phyloP scores from a whole-genome alignment of 2,888 invertebrate genomes.

The Tinea trinotella region DNA sequence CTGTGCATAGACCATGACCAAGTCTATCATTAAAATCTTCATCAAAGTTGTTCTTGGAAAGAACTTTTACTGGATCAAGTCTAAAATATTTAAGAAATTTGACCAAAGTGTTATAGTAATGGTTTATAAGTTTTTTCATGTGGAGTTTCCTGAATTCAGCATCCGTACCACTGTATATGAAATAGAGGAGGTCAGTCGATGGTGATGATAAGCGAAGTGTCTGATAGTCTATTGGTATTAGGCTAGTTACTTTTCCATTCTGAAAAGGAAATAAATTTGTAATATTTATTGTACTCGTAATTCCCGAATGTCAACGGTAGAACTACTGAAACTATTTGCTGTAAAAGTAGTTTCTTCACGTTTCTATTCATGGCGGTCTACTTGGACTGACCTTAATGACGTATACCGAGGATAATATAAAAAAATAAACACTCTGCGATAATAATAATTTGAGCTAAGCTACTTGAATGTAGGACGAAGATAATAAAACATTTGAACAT shows the following conservation, averaged over 20 bases:
- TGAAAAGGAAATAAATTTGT: constrained; percentile 25
- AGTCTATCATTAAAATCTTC: constrained; percentile 31
- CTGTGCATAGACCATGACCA: not conserved
- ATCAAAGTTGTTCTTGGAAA: constrained; percentile 37
- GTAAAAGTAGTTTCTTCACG: too few species aligned
- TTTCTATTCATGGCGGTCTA: too few species aligned
- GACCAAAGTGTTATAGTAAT: constrained; percentile 24
- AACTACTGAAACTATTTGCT: too few species aligned
- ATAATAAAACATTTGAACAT: too few species aligned
- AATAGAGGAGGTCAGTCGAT: constrained; percentile 29
- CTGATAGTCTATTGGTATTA: constrained; percentile 31
- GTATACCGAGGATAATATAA: too few species aligned
- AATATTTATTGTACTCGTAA: too few species aligned
- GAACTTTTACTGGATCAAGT: constrained; percentile 34
- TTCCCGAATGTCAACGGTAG: too few species aligned
- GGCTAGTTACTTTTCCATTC: constrained; percentile 27
- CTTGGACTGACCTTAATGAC: too few species aligned
- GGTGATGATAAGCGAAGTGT: constrained; percentile 26
- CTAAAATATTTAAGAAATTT: constrained; percentile 28
- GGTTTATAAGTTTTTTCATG: constrained; percentile 26
- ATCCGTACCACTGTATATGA: constrained; percentile 32
- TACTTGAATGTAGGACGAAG: too few species aligned
- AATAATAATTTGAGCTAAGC: too few species aligned
- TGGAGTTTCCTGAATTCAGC: constrained; percentile 23
- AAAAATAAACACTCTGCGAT: too few species aligned